These are phyloP conservation scores for Pipa parva DNA, from an alignment of 2,113 vertebrate genomes.

Conservation along the genomic window DNA sequence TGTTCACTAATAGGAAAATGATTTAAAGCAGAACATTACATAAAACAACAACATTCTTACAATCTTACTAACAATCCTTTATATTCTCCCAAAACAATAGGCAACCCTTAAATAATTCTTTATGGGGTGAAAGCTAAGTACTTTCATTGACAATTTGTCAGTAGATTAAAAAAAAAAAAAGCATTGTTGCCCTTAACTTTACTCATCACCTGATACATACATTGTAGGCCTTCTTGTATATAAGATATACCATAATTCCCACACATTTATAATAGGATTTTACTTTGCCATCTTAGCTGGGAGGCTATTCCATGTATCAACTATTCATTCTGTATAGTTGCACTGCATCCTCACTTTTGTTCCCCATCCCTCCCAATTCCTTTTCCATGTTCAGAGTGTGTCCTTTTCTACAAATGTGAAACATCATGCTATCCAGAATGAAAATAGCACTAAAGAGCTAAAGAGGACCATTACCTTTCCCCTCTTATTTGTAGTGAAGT, in stretches of 20 bases:
- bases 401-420: neutral
- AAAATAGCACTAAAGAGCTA: neutral
- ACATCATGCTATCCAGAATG: neutral
- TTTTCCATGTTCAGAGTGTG: neutral
- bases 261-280: neutral
- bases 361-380: neutral
- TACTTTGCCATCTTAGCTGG: neutral
- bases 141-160: neutral
- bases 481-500: neutral
- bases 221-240: neutral
- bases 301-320: neutral
- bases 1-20: too few relatives aligned
- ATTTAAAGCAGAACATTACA: too few relatives aligned
- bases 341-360: too few relatives aligned
- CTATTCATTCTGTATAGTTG: neutral
- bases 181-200: neutral
- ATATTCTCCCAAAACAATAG: neutral
- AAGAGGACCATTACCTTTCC: constrained; percentile 8
- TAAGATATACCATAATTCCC: neutral
- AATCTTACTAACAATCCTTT: too few relatives aligned
- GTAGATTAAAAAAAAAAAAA: too few relatives aligned
- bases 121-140: too few relatives aligned
- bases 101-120: neutral
- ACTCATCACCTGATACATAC: neutral
- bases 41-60: too few relatives aligned